Base-by-base conservation (phyloP, 2,888 invertebrate species). In the Celastrina argiolus region DNA sequence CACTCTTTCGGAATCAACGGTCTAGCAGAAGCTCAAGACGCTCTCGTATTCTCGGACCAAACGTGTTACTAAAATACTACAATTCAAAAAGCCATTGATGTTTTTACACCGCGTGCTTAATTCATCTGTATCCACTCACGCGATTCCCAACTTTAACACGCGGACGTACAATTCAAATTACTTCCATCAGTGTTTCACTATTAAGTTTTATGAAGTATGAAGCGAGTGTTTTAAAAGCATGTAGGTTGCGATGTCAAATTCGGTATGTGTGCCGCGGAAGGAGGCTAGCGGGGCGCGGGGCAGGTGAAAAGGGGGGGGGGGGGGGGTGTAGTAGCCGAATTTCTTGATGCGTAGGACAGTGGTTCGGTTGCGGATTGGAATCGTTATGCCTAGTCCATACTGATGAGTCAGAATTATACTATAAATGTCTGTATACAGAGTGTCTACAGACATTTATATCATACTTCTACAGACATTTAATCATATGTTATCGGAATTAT, bases 251-350 rank as follows among this genome's bases (percentile, higher is more conserved):
- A 83, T 87, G 83, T 87, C 82, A 85, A 82, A 84, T 84, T 82
- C 80, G 81, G 84, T 83, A 88, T 88, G 82, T 88, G 78, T 83
- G 87, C 72, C 88, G 77, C 76, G 75, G 79, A 88, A 80, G 86
- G 87, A 75, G 59, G 22, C 10, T 31, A 66, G 42, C 58, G 59
- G 85, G 78, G 69, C 81, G 74, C 72, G 74, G 72, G 75, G 76
- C 71, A 69, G 72, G 72, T 70, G 78, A 65, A 67, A 69, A 68
- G 71, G 67, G 73, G 67, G 34, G 74, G 73, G 75, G 76, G 75
- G 67, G 73, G 67, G 34, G 74, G 73, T 75, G 76, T 75, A 31
- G 31, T 31, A 31, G 31, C 31, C 73, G 74, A 66, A 68, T 68
- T 45, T 34, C 18, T 7, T 14, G 45, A 26, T 22, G 56, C 64